These are phyloP conservation scores for Corydoras sp. DNA, from an alignment of 2,113 vertebrate genomes.

Conservation along the genomic window DNA sequence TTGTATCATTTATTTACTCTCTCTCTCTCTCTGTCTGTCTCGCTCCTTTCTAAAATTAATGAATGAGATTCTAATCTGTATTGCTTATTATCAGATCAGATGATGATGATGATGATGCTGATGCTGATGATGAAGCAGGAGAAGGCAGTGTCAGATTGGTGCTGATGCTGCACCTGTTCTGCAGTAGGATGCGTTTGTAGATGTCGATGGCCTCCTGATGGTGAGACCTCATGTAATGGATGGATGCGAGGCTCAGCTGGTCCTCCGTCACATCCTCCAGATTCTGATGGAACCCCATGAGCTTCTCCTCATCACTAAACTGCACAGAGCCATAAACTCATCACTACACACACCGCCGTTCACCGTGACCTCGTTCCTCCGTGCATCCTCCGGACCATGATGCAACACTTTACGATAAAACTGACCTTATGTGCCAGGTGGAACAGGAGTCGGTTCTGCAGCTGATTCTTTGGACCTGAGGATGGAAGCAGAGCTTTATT, in stretches of 20 bases:
- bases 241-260: conserved; percentile 94
- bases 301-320: conserved; percentile 92
- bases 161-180: conserved; percentile 73
- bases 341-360: no score
- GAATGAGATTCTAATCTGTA: no score
- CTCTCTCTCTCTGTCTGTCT: no score
- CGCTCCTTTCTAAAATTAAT: no score
- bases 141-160: no score
- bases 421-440: conserved; percentile 96
- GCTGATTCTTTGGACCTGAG: conserved; percentile 78
- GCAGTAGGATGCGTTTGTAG: conserved; percentile 89
- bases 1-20: no score
- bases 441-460: conserved; percentile 93
- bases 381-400: no score
- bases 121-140: not conserved
- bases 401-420: not conserved
- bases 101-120: not conserved
- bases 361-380: no score
- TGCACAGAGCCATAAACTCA: conserved; percentile 42
- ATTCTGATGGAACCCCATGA: conserved; percentile 96
- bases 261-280: conserved; percentile 94
- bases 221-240: conserved; percentile 97
- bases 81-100: not conserved
- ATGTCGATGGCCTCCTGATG: conserved; percentile 98
- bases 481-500: not conserved